A percentile compares a stretch with the other conserved stretches of the same genome.
phyloP scores from a whole-genome alignment of 2,888 invertebrate species.

The Coleophora flavipennella region DNA sequence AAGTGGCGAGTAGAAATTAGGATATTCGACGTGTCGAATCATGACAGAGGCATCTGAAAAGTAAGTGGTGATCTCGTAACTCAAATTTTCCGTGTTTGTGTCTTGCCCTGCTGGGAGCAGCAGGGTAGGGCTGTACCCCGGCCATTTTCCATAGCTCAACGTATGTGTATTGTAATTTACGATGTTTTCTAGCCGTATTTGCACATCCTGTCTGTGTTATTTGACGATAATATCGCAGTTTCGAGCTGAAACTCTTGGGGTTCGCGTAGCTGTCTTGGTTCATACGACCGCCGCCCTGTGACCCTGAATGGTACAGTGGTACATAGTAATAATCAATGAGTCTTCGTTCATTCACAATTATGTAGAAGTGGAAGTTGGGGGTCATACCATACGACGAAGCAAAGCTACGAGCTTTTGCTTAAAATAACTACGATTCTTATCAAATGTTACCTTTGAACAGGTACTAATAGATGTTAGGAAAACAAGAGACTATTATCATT shows the following conservation, averaged over 20 bases:
- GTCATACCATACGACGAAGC: conserved; percentile 41
- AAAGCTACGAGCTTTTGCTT: conserved; percentile 35
- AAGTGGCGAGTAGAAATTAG: conserved; percentile 87
- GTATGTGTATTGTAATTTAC: conserved; percentile 36
- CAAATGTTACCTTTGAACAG: too few relatives aligned
- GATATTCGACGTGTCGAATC: conserved; percentile 87
- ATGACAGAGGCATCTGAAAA: conserved; percentile 94
- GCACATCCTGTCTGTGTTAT: conserved; percentile 13
- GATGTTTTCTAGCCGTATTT: conserved; percentile 22
- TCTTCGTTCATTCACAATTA: conserved; percentile 65
- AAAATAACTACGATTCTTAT: too few relatives aligned
- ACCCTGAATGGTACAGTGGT: conserved; percentile 43
- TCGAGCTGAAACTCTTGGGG: conserved; percentile 19
- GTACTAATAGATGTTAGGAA: too few relatives aligned
- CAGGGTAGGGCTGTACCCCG: conserved; percentile 61
- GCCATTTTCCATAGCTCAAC: conserved; percentile 61
- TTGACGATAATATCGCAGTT: conserved; percentile 11
- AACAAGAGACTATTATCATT: too few relatives aligned
- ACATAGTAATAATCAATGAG: conserved; percentile 64
- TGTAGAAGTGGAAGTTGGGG: conserved; percentile 54
- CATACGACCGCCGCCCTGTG: conserved; percentile 60
- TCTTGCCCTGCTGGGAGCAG: conserved; percentile 49
- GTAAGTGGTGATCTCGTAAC: conserved; percentile 75
- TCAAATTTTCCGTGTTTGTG: conserved; percentile 40
- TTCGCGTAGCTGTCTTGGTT: conserved; percentile 19